A percentile compares a stretch with the other conserved stretches of the same genome.
phyloP scores from a whole-genome alignment of 2,888 invertebrate species.

The Caenorhabditis panamensis region DNA sequence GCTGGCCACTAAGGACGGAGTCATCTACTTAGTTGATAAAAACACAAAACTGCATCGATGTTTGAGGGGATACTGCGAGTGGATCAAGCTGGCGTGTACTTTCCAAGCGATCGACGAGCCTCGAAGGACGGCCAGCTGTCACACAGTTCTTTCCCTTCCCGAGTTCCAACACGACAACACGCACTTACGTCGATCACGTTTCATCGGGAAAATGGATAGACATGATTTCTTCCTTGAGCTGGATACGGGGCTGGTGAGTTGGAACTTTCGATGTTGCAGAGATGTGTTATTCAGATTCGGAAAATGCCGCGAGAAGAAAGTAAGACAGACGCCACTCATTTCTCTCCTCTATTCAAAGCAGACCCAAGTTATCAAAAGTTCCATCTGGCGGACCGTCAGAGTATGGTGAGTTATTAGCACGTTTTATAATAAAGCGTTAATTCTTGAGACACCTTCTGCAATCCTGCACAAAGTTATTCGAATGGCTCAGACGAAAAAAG shows the following conservation, averaged over 20 bases:
- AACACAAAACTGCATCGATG: neutral
- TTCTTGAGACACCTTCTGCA: neutral
- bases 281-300: neutral
- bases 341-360: neutral
- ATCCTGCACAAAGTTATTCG: neutral
- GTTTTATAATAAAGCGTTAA: neutral
- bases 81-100: neutral
- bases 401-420: neutral
- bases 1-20: constrained; percentile 2
- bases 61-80: neutral
- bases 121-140: neutral
- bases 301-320: neutral
- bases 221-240: constrained; percentile 10
- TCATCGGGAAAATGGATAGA: neutral
- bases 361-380: neutral
- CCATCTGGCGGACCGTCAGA: neutral
- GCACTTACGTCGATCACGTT: neutral
- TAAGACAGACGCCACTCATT: neutral
- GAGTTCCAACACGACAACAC: constrained; percentile 8
- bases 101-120: neutral
- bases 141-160: constrained; percentile 1
- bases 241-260: constrained; percentile 12
- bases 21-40: neutral
- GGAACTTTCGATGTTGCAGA: neutral
- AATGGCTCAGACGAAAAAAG: neutral